Evolutionary conservation across 2,888 invertebrate species (phyloP).

Genomic region (Drosophila histrio): DNA sequence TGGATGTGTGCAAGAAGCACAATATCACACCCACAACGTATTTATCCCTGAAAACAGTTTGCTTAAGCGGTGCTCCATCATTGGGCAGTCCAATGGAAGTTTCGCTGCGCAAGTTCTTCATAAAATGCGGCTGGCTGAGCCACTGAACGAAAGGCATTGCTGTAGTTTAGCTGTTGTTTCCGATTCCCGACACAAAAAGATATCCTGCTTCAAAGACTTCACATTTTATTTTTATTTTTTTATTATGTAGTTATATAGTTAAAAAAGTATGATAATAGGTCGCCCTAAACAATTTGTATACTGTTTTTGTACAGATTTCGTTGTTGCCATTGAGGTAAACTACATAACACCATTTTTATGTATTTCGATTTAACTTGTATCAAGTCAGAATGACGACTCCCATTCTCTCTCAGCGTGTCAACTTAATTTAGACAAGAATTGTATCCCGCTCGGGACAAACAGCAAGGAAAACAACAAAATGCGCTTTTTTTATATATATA

Average conservation of each 20-base stretch:
- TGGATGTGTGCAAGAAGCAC: slow-evolving; percentile 90
- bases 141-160: slow-evolving; percentile 63
- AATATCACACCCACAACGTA: slow-evolving; percentile 94
- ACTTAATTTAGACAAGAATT: slow-evolving; percentile 7
- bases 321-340: slow-evolving; percentile 45
- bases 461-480: slow-evolving; percentile 16
- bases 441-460: not conserved
- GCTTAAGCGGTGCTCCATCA: slow-evolving; percentile 86
- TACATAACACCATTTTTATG: slow-evolving; percentile 40
- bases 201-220: slow-evolving; percentile 62
- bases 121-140: slow-evolving; percentile 84
- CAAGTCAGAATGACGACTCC: slow-evolving; percentile 48
- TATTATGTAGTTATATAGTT: slow-evolving; percentile 50
- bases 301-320: slow-evolving; percentile 38
- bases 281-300: slow-evolving; percentile 35
- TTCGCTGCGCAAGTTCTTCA: slow-evolving; percentile 85
- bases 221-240: slow-evolving; percentile 34
- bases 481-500: slow-evolving; percentile 15
- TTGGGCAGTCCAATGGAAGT: slow-evolving; percentile 79
- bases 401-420: slow-evolving; percentile 16
- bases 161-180: not conserved
- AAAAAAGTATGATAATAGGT: slow-evolving; percentile 48
- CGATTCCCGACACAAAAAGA: slow-evolving; percentile 17
- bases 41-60: slow-evolving; percentile 93
- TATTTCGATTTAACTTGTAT: slow-evolving; percentile 60